Base-by-base conservation (phyloP, 1,140 invertebrate species). In the Tachypleus tridentatus region DNA sequence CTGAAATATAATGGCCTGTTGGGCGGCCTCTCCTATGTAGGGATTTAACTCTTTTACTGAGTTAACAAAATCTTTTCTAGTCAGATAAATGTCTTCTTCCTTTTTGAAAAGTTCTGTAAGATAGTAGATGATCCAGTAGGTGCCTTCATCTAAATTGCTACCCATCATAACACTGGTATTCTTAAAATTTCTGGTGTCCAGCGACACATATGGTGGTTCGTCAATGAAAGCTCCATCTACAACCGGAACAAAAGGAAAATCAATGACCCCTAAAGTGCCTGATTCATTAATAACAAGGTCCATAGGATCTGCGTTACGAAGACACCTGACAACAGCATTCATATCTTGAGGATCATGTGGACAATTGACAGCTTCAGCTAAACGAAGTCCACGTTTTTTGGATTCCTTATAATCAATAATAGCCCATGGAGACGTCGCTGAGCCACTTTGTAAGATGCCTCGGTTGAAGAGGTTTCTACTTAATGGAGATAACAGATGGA, bases 61-160 rank as follows among this genome's bases (percentile, higher is more conserved):
- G 70, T 84, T 80, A 5, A 89, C 71, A 73, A 88, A 93, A 71
- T 92, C 84, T 60, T 88, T 84, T 57, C 87, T 78, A 50, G 82
- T 84, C 49, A 91, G 83, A 68, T 86, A 85, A 3, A 92, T 85
- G 72, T 89, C 87, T 73, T 92, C 89, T 70, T 90, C 86, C 71
- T 88, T 87, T 54, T 85, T 83, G 71, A 93, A 91, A 49, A 91
- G 75, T 68, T 91, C 86, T 4, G 86, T 87, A 49, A 92, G 76
- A 74, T 93, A 93, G 76, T 97, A 97, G 64, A 97, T 86, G 61
- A 95, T 90, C 74, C 95, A 98, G 73, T 91, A 97, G 73, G 88
- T 91, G 6, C 91, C 93, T 77, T 98, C 95, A 75, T 98, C 93
- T 3, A 85, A 86, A 74, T 97, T 97, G 53, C 87, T 91, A 4